Evolutionary conservation across 2,888 invertebrate genomes (phyloP), one percentile per base, ranked within the genome.

Genomic region (Aporophyla nigra): DNA sequence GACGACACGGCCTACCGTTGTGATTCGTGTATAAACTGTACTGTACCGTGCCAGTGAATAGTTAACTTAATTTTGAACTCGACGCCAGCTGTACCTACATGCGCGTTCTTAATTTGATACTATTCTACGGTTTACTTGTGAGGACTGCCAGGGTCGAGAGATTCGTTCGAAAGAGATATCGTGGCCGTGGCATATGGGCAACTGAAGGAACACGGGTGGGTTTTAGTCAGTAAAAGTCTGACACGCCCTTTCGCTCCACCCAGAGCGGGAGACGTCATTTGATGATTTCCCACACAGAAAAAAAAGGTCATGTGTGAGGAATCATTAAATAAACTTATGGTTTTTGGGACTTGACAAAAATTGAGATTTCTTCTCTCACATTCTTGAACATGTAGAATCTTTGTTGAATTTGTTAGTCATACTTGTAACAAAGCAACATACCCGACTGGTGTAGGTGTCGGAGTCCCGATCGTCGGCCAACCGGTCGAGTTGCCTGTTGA

Each of bases 401-500:
- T 33, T 33, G 33, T 33, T 33, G 33, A 5, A 54, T 24, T 33
- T 49, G 1, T 43, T 53, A 24, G 43, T 27, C 2, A 40, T 10
- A 33, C 19, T 16, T 51, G 7, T 43, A 63, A 49, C 59, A 74
- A 67, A 76, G 40, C 40, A 7, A 92, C 95, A 93, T 87, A 96
- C 96, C 83, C 95, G 93, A 86, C 93, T 94, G 56, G 93, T 93
- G 77, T 96, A 96, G 4, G 94, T 95, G 68, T 96, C 96, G 0
- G 96, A 95, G 81, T 95, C 94, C 7, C 91, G 92, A 66, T 96
- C 96, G 82, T 96, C 97, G 43, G 93, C 95, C 89, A 96, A 89
- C 84, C 94, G 92, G 87, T 97, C 96, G 75, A 96, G 94, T 27
- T 96, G 95, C 51, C 90, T 88, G 91, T 96, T 96, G 92, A 96